Evolutionary conservation across 2,888 invertebrate genomes (phyloP).

Genomic region (Ormyrus rosae): DNA sequence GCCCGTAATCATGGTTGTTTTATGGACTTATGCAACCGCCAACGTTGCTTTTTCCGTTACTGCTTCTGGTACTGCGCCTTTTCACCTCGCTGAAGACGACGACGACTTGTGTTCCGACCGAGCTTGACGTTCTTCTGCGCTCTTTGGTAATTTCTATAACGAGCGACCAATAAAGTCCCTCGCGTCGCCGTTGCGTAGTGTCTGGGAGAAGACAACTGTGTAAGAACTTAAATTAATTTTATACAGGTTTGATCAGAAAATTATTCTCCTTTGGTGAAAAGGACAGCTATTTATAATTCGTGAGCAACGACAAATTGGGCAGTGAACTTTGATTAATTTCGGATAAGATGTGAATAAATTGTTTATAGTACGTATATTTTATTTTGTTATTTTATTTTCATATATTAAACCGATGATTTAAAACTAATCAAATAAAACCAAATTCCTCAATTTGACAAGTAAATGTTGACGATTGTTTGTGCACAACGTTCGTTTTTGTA

Average conservation of each 20-base stretch:
- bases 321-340: not conserved
- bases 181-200: constrained; percentile 25
- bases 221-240: constrained; percentile 25
- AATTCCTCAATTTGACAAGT: no score
- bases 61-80: not conserved
- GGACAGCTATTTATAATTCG: constrained; percentile 25
- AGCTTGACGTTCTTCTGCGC: constrained; percentile 14
- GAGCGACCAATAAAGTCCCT: constrained; percentile 32
- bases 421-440: not conserved
- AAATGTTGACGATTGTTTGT: no score
- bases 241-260: constrained; percentile 5
- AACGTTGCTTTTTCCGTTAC: not conserved
- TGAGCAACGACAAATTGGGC: not conserved
- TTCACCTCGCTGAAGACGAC: not conserved
- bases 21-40: constrained; percentile 15
- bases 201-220: constrained; percentile 9
- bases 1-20: constrained; percentile 46
- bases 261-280: constrained; percentile 23
- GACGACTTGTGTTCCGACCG: not conserved
- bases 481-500: no score
- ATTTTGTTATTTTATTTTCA: constrained; percentile 1
- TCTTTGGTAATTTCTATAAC: constrained; percentile 42
- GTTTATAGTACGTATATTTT: not conserved
- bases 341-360: not conserved
- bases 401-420: constrained; percentile 1